Conservation (phyloP, 2,888 invertebrate species). For the Ennomos fuscantarius region DNA sequence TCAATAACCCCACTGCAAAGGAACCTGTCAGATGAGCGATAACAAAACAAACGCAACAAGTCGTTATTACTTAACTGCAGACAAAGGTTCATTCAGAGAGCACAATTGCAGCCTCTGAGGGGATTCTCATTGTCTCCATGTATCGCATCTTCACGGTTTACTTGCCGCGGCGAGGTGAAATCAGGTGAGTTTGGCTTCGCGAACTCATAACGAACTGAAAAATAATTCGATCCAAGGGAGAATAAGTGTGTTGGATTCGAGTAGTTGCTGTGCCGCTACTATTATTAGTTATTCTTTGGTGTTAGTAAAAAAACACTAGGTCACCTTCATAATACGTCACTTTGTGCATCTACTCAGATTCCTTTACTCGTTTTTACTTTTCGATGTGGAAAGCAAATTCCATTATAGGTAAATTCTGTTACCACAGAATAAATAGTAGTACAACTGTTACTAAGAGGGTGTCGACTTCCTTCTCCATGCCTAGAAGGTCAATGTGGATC, state of each 20-base stretch:
- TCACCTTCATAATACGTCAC: too few relatives aligned
- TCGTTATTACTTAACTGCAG: slow-evolving; percentile 36
- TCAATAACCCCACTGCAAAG: slow-evolving; percentile 20
- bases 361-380: too few relatives aligned
- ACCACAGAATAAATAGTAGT: too few relatives aligned
- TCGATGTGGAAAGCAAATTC: too few relatives aligned
- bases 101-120: slow-evolving; percentile 37
- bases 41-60: slow-evolving; percentile 39
- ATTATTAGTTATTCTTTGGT: too few relatives aligned
- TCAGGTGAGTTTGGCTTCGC: slow-evolving; percentile 29
- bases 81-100: slow-evolving; percentile 38
- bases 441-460: slow-evolving; percentile 1
- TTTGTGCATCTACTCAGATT: too few relatives aligned
- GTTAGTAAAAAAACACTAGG: too few relatives aligned
- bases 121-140: slow-evolving; percentile 39
- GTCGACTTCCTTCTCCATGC: slow-evolving; percentile 6
- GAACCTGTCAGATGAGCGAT: slow-evolving; percentile 31
- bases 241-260: too few relatives aligned
- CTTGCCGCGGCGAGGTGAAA: slow-evolving; percentile 33
- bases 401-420: too few relatives aligned
- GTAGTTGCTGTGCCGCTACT: too few relatives aligned
- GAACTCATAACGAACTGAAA: slow-evolving; percentile 1
- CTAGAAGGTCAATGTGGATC: slow-evolving; percentile 17
- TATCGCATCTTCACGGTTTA: slow-evolving; percentile 39
- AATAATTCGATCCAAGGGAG: too few relatives aligned